Conservation (phyloP, 2,888 invertebrate species). For the Synanthedon formicaeformis region DNA sequence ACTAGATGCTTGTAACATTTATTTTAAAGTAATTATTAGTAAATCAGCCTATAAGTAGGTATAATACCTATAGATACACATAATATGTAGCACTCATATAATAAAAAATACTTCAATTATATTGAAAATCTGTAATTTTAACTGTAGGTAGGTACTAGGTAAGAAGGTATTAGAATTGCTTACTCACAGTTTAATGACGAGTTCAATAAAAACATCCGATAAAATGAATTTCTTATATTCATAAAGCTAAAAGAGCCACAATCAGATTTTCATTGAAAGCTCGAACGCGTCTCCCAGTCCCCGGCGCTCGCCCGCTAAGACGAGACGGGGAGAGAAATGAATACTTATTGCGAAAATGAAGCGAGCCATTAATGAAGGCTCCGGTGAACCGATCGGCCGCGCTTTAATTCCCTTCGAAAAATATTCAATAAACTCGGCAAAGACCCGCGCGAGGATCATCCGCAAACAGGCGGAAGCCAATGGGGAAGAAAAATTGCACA, state of each 20-base stretch:
- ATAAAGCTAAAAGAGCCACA: conserved; percentile 51
- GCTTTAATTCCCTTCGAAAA: conserved; percentile 59
- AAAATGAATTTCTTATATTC: conserved; percentile 39
- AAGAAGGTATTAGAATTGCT: not conserved
- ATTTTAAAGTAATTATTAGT: no score
- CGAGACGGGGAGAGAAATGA: conserved; percentile 42
- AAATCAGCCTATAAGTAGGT: no score
- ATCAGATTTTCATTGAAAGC: conserved; percentile 61
- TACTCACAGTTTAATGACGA: conserved; percentile 23
- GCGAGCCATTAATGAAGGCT: conserved; percentile 53
- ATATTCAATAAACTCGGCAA: conserved; percentile 57
- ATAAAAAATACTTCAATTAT: not conserved
- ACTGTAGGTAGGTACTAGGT: no score
- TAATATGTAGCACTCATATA: no score
- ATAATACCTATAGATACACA: no score
- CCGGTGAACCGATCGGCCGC: conserved; percentile 42
- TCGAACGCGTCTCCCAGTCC: conserved; percentile 10
- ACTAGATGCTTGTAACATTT: no score
- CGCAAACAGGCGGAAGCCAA: conserved; percentile 34
- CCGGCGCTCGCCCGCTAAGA: conserved; percentile 11
- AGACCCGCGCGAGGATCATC: conserved; percentile 27
- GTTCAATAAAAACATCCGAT: conserved; percentile 27
- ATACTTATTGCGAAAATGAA: conserved; percentile 68
- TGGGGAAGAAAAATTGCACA: conserved; percentile 36
- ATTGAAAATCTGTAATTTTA: not conserved